Evolutionary conservation across 2,888 invertebrate species (phyloP).

Genomic region (Cremastinae sp.): DNA sequence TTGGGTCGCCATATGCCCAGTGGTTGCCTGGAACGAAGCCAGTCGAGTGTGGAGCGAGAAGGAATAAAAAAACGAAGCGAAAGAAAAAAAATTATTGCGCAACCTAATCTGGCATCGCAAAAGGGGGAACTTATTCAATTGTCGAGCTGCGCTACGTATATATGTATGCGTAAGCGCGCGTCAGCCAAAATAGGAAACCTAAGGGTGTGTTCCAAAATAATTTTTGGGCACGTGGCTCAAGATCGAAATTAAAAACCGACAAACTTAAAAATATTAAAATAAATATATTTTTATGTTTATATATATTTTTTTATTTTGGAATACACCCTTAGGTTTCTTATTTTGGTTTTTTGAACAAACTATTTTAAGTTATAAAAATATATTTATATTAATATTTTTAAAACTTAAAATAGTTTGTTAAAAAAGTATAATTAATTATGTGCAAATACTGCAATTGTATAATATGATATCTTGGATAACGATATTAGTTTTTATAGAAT

Average conservation of each 20-base stretch:
- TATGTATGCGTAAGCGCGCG: conserved; percentile 39
- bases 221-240: conserved; percentile 60
- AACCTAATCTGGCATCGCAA: conserved; percentile 75
- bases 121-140: conserved; percentile 76
- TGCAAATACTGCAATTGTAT: too few relatives aligned
- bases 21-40: conserved; percentile 74
- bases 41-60: conserved; percentile 65
- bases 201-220: conserved; percentile 59
- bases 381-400: too few relatives aligned
- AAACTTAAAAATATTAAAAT: too few relatives aligned
- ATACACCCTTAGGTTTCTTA: conserved; percentile 53
- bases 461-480: too few relatives aligned
- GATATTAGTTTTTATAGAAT: too few relatives aligned
- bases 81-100: conserved; percentile 70
- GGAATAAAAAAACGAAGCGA: conserved; percentile 38
- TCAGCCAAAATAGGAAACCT: conserved; percentile 42
- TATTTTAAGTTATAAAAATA: too few relatives aligned
- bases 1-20: conserved; percentile 75
- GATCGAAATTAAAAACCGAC: conserved; percentile 44
- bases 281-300: too few relatives aligned
- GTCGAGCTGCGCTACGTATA: conserved; percentile 61
- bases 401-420: too few relatives aligned
- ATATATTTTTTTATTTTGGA: conserved; percentile 60
- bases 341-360: too few relatives aligned
- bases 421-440: too few relatives aligned